These are phyloP conservation scores for Disparrhopalites patrizii DNA, from an alignment of 2,888 invertebrate genomes.

Conservation along the genomic window DNA sequence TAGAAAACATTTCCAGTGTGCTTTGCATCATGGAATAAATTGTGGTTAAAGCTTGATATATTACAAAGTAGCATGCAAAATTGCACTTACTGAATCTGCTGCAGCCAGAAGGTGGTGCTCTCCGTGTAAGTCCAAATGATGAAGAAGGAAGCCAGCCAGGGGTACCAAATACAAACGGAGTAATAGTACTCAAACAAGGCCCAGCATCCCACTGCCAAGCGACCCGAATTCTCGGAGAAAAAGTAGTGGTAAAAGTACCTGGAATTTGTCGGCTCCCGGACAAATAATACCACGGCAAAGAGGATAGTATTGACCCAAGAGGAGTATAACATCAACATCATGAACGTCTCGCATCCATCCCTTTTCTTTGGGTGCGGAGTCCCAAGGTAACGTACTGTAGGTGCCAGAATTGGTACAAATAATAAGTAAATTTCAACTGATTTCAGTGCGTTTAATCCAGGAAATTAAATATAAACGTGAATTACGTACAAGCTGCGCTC, in stretches of 20 bases:
- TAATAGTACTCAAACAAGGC: neutral
- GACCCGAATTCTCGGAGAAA: neutral
- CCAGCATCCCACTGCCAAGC: too few species aligned
- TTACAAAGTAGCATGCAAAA: too few species aligned
- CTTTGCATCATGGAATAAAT: too few species aligned
- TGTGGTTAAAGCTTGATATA: neutral
- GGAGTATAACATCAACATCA: neutral
- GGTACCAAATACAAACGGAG: neutral
- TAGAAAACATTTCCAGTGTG: neutral
- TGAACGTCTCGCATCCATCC: neutral
- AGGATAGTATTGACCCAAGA: neutral
- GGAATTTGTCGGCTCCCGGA: neutral
- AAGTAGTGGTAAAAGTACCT: neutral
- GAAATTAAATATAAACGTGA: neutral
- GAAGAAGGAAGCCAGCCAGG: neutral
- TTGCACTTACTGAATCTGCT: neutral
- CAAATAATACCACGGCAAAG: neutral
- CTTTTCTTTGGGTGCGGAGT: neutral
- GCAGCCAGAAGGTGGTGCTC: constrained; percentile 3
- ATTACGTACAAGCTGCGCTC: neutral
- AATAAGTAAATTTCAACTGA: neutral
- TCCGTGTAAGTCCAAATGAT: neutral
- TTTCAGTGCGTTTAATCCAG: neutral
- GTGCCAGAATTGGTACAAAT: too few species aligned
- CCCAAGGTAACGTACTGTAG: neutral